Conservation (phyloP, 1,140 invertebrate species). For the Leptinotarsa lineolata region DNA sequence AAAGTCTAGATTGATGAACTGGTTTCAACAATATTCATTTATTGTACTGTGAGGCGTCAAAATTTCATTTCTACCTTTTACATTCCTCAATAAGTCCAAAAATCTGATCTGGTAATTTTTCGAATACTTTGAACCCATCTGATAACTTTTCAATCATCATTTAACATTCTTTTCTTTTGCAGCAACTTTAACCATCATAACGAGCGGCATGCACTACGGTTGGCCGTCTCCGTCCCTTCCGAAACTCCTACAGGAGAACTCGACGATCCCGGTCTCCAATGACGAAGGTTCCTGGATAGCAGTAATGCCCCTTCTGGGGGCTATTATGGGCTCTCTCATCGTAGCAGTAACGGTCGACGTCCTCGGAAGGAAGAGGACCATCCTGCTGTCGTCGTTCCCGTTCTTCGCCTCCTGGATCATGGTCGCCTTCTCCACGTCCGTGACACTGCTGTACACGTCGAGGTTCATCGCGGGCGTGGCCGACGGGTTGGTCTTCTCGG, state of each 20-base stretch:
- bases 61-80: too few relatives aligned
- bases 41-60: too few relatives aligned
- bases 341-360: slow-evolving; percentile 56
- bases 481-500: slow-evolving; percentile 68
- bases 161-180: slow-evolving; percentile 25
- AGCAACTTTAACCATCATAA: slow-evolving; percentile 48
- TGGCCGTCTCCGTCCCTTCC: slow-evolving; percentile 49
- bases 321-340: slow-evolving; percentile 58
- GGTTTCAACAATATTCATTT: too few relatives aligned
- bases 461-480: slow-evolving; percentile 66
- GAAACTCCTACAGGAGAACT: slow-evolving; percentile 38
- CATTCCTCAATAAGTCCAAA: too few relatives aligned
- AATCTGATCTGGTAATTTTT: too few relatives aligned
- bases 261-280: slow-evolving; percentile 58
- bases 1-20: too few relatives aligned
- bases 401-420: slow-evolving; percentile 69
- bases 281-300: slow-evolving; percentile 70
- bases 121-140: background rate
- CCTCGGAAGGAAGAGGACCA: slow-evolving; percentile 70
- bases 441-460: slow-evolving; percentile 59
- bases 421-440: slow-evolving; percentile 62
- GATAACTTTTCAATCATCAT: too few relatives aligned
- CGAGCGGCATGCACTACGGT: slow-evolving; percentile 51
- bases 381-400: slow-evolving; percentile 65
- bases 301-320: slow-evolving; percentile 54